A percentile compares a stretch with the other conserved stretches of the same genome.
phyloP scores from a whole-genome alignment of 2,797 vertebrate genomes.

The Leuciscus waleckii region DNA sequence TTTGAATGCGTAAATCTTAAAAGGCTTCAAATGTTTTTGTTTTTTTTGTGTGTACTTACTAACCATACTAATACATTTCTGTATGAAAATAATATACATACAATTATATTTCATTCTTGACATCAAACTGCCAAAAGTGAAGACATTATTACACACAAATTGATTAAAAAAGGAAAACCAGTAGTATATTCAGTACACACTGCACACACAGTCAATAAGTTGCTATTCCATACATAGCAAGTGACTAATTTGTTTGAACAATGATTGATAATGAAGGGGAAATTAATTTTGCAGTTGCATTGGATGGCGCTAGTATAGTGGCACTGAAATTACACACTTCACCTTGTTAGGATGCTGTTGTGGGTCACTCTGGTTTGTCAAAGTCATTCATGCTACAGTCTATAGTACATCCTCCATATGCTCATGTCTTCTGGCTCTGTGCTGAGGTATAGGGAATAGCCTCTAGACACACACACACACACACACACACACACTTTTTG shows the following conservation, averaged over 20 bases:
- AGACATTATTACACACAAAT: not conserved
- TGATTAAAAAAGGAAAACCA: not conserved
- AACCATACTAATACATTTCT: not conserved
- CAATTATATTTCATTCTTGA: not conserved
- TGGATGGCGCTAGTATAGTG: not conserved
- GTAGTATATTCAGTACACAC: not conserved
- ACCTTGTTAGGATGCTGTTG: not conserved
- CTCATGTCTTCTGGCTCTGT: conserved; percentile 5
- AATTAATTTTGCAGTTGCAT: not conserved
- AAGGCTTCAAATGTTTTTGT: too few relatives aligned
- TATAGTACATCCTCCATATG: not conserved
- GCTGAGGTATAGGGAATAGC: not conserved
- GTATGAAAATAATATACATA: not conserved
- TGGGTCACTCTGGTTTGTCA: not conserved
- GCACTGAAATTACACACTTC: not conserved
- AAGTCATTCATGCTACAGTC: not conserved
- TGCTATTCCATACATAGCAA: not conserved
- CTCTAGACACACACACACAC: not conserved
- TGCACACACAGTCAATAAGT: not conserved
- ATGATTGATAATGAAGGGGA: not conserved
- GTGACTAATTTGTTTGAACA: not conserved
- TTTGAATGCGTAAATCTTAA: too few relatives aligned
- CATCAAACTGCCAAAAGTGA: not conserved
- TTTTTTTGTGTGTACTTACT: too few relatives aligned
- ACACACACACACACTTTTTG: not conserved